Evolutionary conservation across 30 jellyfish, hydroid and myxozoan genomes (phyloP), one percentile per base, ranked within the genome.

Genomic region (Aurelia coerulea): DNA sequence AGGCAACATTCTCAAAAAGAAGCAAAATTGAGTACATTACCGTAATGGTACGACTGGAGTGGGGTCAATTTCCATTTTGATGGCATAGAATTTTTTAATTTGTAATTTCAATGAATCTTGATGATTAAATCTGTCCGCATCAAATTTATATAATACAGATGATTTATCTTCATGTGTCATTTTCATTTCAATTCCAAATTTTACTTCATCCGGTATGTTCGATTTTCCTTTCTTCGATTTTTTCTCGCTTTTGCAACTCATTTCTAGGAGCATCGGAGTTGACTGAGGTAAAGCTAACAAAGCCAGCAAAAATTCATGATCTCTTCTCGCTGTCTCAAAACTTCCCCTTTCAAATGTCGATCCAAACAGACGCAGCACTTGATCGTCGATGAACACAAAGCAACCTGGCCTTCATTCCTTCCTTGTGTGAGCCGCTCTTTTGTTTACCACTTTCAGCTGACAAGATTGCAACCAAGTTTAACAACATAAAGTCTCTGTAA

Each of bases 11-110:
- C 12, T 8, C 56, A 6, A 7, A 46, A 9, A 9, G 49, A 37
- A 37, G 56, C 15, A 46, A 9, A 29, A n/a, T 16, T 17, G 32
- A 58, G 58, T 76, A 37, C 75, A 59, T 65, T 84, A 84, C 93
- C 93, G 93, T 74, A 84, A 53, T 63, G 63, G 76, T 17, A 58
- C 58, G 13, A 56, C 35, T 39, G 86, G 93, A 29, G 82, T 31
- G 60, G 98, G 98, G 15, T 76, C 87, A 12, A 82, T 66, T 34
- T 92, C 96, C 67, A 92, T 32, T 34, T 73, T 49, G 8, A 92
- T 76, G 17, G 59, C 70, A 87, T 92, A 92, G 62, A 70, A 64
- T 5, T 78, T 71, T 58, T 74, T 86, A 31, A 83, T 53, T 34
- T 60, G 73, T 32, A 92, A 83, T 63, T 92, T 92, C n/a, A 92